phyloP scores from a whole-genome alignment of 2,888 invertebrate genomes.

The Dyspetes luteomarginatus region DNA sequence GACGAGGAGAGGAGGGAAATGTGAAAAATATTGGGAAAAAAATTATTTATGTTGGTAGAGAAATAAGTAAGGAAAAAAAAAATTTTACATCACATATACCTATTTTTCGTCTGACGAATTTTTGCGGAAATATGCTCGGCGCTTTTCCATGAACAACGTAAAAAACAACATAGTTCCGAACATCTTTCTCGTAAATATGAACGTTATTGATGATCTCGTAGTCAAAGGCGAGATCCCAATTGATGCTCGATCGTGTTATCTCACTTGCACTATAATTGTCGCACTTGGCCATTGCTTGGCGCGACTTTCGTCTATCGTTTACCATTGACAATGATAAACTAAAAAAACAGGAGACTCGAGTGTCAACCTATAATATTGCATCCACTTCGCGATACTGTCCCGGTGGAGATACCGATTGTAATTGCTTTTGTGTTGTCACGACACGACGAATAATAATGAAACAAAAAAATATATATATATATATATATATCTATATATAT shows the following conservation, averaged over 20 bases:
- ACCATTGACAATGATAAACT: constrained; percentile 31
- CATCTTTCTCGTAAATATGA: constrained; percentile 79
- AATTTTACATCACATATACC: constrained; percentile 28
- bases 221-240: constrained; percentile 73
- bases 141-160: constrained; percentile 78
- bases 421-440: too few species aligned
- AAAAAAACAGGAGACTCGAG: constrained; percentile 49
- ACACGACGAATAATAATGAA: too few species aligned
- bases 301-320: constrained; percentile 13
- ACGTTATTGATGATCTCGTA: constrained; percentile 78
- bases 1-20: too few species aligned
- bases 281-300: constrained; percentile 13
- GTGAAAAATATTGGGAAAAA: too few species aligned
- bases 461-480: too few species aligned
- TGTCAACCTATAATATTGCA: neutral
- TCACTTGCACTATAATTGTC: constrained; percentile 15
- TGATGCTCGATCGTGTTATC: constrained; percentile 45
- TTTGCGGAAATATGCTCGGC: constrained; percentile 32
- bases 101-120: constrained; percentile 43
- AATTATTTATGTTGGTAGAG: neutral
- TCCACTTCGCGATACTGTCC: too few species aligned
- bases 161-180: constrained; percentile 81
- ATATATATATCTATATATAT: neutral
- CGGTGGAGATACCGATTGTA: too few species aligned
- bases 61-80: neutral